Evolutionary conservation across 2,888 invertebrate genomes (phyloP), one percentile per base, ranked within the genome.

Genomic region (Melipona bicolor): DNA sequence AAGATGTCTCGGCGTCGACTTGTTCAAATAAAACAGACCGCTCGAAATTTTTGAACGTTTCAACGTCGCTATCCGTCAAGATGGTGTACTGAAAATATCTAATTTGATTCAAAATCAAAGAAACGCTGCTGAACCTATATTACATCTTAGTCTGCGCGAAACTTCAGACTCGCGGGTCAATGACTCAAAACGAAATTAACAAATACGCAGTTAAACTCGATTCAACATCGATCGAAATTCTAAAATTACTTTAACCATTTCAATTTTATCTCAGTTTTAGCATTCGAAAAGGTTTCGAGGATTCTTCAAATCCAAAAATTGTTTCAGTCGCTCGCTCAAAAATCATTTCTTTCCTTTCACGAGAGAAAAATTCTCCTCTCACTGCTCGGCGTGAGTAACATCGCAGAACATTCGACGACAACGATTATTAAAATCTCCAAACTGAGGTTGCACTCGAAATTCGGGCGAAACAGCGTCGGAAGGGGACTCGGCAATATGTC

Each of bases 401-500:
- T 43, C 43, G 43, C 43, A 9, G 9, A 43, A 43, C 2, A 11
- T 43, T 43, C 43, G 43, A 43, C 43, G 43, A 11, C 43, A 11
- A 5, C 64, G n/a, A 65, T 36, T 43, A 24, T n/a, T 2, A n/a
- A 36, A n/a, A 36, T 65, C 11, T 3, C 24, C 5, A 56, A 19
- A 27, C 1, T 24, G 32, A 56, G 9, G 19, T 24, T 43, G 36
- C 15, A 59, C 24, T 9, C 11, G 59, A 9, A 9, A 71, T 61
- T 27, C 13, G 5, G 5, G 21, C 11, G 13, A 56, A 32, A 56
- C 32, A 56, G 9, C 3, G 11, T n/a, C n/a, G 24, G n/a, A 27
- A n/a, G 73, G 73, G 27, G 64, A 6, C 32, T 54, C 27, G 19
- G 9, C 32, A 49, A 75, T 59, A 56, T 61, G 70, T 49, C 64